Evolutionary conservation across 2,888 invertebrate genomes (phyloP).

Genomic region (Pyralis farinalis): DNA sequence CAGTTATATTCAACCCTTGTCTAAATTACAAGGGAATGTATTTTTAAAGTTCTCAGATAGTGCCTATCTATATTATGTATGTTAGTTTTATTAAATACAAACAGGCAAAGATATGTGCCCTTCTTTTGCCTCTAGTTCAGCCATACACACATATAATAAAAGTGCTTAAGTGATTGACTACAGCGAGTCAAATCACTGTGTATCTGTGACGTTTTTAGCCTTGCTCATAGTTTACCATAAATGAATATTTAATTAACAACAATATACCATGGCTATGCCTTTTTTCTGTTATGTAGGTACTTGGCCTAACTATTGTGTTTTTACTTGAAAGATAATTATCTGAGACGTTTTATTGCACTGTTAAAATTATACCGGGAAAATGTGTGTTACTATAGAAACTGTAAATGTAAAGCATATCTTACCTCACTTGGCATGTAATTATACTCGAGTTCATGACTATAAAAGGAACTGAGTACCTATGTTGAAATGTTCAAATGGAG

Average conservation of each 20-base stretch:
- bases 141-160: too few species aligned
- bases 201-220: constrained; percentile 40
- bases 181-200: too few species aligned
- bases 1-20: too few species aligned
- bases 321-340: constrained; percentile 26
- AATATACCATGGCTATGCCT: constrained; percentile 2
- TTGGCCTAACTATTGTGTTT: constrained; percentile 23
- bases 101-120: too few species aligned
- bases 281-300: constrained; percentile 3
- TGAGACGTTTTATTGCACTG: constrained; percentile 4
- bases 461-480: not conserved
- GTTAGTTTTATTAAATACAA: too few species aligned
- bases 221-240: constrained; percentile 45
- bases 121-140: too few species aligned
- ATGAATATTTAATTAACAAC: constrained; percentile 50
- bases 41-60: too few species aligned
- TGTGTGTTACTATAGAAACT: not conserved
- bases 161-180: too few species aligned
- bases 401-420: not conserved
- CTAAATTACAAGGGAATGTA: too few species aligned
- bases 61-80: too few species aligned
- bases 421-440: too few species aligned
- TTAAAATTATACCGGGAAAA: not conserved
- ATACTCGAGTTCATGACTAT: too few species aligned
- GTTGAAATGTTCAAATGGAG: not conserved